A percentile compares a stretch with the other conserved stretches of the same genome.
Conservation (phyloP, 1,140 invertebrate genomes). For the Steinernema khuongi region DNA sequence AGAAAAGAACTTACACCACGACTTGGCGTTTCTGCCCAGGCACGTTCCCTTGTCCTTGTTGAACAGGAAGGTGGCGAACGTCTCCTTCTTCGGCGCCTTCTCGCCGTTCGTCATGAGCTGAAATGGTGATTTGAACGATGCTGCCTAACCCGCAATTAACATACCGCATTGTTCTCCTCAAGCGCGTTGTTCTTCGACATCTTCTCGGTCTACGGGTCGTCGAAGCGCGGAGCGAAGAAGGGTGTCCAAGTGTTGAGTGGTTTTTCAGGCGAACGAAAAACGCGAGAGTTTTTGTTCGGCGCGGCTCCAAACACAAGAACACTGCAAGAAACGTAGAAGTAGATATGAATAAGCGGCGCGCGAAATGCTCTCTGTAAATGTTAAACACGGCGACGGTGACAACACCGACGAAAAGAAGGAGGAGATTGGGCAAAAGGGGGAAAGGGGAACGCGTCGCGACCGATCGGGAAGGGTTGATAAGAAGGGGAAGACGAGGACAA, state of each 20-base stretch:
- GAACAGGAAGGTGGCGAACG: slow-evolving; percentile 37
- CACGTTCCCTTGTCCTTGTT: slow-evolving; percentile 50
- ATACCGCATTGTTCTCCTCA: slow-evolving; percentile 21
- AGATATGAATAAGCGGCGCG: not conserved
- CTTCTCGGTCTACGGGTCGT: not conserved
- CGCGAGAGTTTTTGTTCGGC: slow-evolving; percentile 3
- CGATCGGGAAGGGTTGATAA: slow-evolving; percentile 13
- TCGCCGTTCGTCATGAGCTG: slow-evolving; percentile 36
- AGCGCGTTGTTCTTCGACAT: slow-evolving; percentile 13
- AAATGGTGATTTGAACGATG: not conserved
- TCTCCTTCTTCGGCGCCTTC: slow-evolving; percentile 25
- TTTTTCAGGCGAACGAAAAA: not conserved
- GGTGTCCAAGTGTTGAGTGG: slow-evolving; percentile 8
- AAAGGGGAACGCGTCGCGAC: slow-evolving; percentile 8
- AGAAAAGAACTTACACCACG: slow-evolving; percentile 49
- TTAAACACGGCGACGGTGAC: not conserved
- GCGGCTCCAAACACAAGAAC: not conserved
- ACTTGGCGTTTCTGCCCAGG: slow-evolving; percentile 55
- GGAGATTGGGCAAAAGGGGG: slow-evolving; percentile 5
- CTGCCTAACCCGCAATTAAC: not conserved
- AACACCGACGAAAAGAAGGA: not conserved
- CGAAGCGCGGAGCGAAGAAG: not conserved
- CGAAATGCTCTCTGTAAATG: not conserved
- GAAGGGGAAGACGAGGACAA: not conserved
- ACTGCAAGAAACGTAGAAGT: too few species aligned